These are phyloP conservation scores for Entomobrya multifasciata DNA, from an alignment of 2,888 invertebrate genomes.

Conservation along the genomic window DNA sequence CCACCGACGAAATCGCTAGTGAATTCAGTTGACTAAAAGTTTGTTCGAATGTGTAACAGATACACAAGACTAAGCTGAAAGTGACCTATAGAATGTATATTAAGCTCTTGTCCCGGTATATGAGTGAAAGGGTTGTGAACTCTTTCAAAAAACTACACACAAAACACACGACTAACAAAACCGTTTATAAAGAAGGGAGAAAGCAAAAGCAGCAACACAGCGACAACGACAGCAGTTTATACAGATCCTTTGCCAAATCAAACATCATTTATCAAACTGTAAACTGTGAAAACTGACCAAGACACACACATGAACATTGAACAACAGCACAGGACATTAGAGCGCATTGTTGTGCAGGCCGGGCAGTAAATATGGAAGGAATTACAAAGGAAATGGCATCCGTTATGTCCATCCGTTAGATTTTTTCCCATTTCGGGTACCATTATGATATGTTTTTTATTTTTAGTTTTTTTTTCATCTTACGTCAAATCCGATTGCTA, in stretches of 20 bases:
- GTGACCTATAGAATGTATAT: no score
- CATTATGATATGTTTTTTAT: not conserved
- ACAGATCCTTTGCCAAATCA: slow-evolving; percentile 52
- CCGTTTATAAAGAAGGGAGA: not conserved
- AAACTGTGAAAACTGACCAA: slow-evolving; percentile 65
- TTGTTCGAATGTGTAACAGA: not conserved
- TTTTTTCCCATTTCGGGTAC: not conserved
- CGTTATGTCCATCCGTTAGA: not conserved
- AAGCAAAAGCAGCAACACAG: not conserved
- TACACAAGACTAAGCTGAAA: no score
- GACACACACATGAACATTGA: slow-evolving; percentile 28
- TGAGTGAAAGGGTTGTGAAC: slow-evolving; percentile 53
- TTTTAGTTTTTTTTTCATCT: slow-evolving; percentile 14
- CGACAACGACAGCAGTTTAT: not conserved
- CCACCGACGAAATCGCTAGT: not conserved
- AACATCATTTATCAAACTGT: slow-evolving; percentile 67
- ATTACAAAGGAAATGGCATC: slow-evolving; percentile 18
- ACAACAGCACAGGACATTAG: not conserved
- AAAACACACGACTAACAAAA: no score
- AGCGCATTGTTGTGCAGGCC: no score
- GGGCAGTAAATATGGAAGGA: not conserved
- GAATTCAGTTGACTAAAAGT: not conserved
- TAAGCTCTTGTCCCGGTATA: not conserved
- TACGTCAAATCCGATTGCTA: not conserved
- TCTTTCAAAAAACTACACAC: not conserved